Percentiles rank a stretch among this genome's conserved stretches.
Evolutionary conservation across 2,888 invertebrate species (phyloP).

Genomic region (Sarcophaga caerulescens): DNA sequence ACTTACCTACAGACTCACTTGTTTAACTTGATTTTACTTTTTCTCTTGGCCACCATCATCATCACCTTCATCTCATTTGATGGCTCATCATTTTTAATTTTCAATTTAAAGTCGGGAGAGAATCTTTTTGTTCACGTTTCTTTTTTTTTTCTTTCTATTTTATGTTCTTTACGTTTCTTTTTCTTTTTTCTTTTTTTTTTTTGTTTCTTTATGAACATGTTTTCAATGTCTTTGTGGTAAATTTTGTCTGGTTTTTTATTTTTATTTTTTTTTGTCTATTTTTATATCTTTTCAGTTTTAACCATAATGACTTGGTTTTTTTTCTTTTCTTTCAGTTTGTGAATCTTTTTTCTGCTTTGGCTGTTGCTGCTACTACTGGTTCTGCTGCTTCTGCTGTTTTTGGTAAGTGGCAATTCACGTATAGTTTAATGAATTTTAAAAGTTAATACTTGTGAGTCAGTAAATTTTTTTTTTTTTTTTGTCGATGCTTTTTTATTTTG

Average conservation of each 20-base stretch:
- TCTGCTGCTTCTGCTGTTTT: background rate
- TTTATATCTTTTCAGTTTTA: constrained; percentile 23
- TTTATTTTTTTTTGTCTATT: background rate
- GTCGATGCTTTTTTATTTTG: background rate
- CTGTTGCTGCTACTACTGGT: background rate
- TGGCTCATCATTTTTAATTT: constrained; percentile 67
- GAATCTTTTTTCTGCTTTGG: background rate
- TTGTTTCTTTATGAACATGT: constrained; percentile 26
- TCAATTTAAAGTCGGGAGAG: constrained; percentile 51
- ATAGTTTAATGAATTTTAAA: constrained; percentile 63
- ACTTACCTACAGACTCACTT: constrained; percentile 18
- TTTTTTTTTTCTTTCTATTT: constrained; percentile 23
- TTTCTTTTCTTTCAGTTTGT: background rate
- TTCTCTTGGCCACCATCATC: background rate
- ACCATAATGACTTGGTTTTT: constrained; percentile 56
- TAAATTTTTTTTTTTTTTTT: constrained; percentile 9
- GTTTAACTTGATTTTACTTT: background rate
- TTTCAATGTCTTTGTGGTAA: constrained; percentile 50
- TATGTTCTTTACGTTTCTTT: constrained; percentile 4
- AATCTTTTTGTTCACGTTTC: constrained; percentile 35
- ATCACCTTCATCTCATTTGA: constrained; percentile 32
- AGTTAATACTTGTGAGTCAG: constrained; percentile 60
- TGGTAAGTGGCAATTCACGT: constrained; percentile 45
- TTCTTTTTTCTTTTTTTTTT: constrained; percentile 8
- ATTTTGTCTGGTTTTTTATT: constrained; percentile 16